Conservation (phyloP, 2,888 invertebrate genomes). For the Hipparchia sbordonii region DNA sequence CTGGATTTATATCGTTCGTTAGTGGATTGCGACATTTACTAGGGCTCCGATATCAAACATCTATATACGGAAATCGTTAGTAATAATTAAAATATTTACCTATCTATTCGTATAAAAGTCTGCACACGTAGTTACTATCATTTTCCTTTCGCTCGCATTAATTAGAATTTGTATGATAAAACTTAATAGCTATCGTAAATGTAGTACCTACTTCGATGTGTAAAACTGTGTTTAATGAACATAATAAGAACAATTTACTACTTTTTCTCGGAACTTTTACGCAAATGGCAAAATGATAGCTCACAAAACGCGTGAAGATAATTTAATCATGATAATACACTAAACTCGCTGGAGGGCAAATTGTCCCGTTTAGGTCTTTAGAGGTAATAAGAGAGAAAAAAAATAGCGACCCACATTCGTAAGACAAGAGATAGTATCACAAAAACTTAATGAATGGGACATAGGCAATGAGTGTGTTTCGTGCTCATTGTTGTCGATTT, state of each 20-base stretch:
- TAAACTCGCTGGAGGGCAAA: conserved; percentile 57
- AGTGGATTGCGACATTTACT: conserved; percentile 45
- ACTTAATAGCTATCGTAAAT: conserved; percentile 7
- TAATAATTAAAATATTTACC: conserved; percentile 39
- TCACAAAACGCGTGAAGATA: conserved; percentile 60
- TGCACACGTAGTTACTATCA: conserved; percentile 6
- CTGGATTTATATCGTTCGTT: conserved; percentile 53
- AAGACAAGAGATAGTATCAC: conserved; percentile 64
- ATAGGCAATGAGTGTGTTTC: conserved; percentile 70
- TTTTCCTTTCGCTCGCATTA: conserved; percentile 3
- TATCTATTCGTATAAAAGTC: conserved; percentile 19
- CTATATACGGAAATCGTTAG: conserved; percentile 44
- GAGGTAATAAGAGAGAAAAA: conserved; percentile 58
- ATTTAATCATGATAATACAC: conserved; percentile 70
- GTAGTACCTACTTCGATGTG: conserved; percentile 23
- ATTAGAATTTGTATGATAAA: conserved; percentile 13
- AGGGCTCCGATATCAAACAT: conserved; percentile 40
- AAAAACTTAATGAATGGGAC: conserved; percentile 74
- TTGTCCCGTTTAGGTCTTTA: conserved; percentile 63
- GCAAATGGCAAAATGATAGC: conserved; percentile 65
- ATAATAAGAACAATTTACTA: conserved; percentile 39
- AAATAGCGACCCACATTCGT: conserved; percentile 67
- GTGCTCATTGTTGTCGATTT: conserved; percentile 79
- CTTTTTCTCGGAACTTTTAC: conserved; percentile 48
- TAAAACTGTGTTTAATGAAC: conserved; percentile 36